These are phyloP conservation scores for Dendrolimus kikuchii DNA, from an alignment of 1,140 invertebrate species.

Conservation along the genomic window DNA sequence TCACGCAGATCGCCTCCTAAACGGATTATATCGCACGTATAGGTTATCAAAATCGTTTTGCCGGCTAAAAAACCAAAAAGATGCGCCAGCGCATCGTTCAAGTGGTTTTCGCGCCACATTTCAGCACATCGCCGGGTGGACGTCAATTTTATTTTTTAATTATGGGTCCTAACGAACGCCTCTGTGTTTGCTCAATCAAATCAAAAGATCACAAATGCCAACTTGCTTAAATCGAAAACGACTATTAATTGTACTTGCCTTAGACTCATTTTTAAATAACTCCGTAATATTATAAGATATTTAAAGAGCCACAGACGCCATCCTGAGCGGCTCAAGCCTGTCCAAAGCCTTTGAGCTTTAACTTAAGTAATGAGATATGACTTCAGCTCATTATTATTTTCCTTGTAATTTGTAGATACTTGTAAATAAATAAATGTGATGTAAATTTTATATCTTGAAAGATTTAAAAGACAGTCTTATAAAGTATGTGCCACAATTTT, in stretches of 20 bases:
- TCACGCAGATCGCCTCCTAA: too few relatives aligned
- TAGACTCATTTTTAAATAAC: neutral
- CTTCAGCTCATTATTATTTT: constrained; percentile 59
- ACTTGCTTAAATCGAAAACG: constrained; percentile 1
- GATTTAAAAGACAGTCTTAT: constrained; percentile 24
- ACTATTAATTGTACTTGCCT: neutral
- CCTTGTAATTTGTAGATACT: constrained; percentile 41
- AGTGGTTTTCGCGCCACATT: constrained; percentile 38
- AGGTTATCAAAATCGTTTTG: too few relatives aligned
- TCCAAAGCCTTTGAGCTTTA: constrained; percentile 53
- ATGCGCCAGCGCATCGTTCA: constrained; percentile 29
- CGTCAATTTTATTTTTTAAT: constrained; percentile 69
- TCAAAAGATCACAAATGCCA: constrained; percentile 11
- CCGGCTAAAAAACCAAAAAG: constrained; percentile 12
- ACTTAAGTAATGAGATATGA: constrained; percentile 65
- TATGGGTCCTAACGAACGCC: constrained; percentile 64
- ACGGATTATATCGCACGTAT: too few relatives aligned
- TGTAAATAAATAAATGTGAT: constrained; percentile 32
- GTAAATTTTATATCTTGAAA: constrained; percentile 33
- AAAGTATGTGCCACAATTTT: neutral
- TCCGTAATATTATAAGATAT: constrained; percentile 5
- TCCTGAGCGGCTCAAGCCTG: constrained; percentile 41
- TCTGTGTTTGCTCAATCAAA: constrained; percentile 17
- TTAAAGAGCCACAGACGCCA: constrained; percentile 26
- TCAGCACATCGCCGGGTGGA: constrained; percentile 43